Evolutionary conservation across 2,113 vertebrate genomes (phyloP).

Genomic region (Pelobates fuscus): DNA sequence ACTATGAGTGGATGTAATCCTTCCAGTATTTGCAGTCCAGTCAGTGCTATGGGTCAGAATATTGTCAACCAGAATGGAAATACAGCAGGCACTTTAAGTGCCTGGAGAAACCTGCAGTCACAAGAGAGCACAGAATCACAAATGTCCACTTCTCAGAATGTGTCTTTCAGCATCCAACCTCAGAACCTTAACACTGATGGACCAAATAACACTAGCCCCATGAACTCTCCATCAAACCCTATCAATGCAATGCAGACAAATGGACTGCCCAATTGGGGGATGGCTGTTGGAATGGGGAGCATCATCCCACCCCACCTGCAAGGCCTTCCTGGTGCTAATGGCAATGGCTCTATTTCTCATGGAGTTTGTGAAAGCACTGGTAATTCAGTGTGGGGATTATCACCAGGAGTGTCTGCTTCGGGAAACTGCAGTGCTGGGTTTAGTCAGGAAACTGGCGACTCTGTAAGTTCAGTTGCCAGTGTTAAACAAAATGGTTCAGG

Average conservation of each 20-base stretch:
- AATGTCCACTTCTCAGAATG: constrained; percentile 84
- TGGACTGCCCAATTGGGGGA: constrained; percentile 91
- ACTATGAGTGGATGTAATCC: constrained; percentile 80
- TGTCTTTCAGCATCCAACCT: constrained; percentile 95
- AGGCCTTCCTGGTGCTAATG: constrained; percentile 84
- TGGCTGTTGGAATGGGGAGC: constrained; percentile 83
- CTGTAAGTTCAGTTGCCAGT: constrained; percentile 79
- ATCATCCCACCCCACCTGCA: constrained; percentile 90
- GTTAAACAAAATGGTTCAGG: constrained; percentile 79
- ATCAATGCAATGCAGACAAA: constrained; percentile 80
- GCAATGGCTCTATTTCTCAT: constrained; percentile 74
- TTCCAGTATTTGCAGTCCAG: constrained; percentile 86
- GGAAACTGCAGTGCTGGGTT: constrained; percentile 77
- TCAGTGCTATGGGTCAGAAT: constrained; percentile 83
- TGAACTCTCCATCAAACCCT: constrained; percentile 80
- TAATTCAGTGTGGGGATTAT: constrained; percentile 77
- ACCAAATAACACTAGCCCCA: constrained; percentile 96
- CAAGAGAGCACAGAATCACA: constrained; percentile 89
- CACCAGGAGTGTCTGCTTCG: constrained; percentile 72
- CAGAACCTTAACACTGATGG: constrained; percentile 95
- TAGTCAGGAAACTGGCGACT: constrained; percentile 88
- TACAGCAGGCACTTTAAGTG: constrained; percentile 75
- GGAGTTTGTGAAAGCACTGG: constrained; percentile 72
- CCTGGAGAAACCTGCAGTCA: constrained; percentile 88
- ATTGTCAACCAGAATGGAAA: constrained; percentile 85